Evolutionary conservation across 1,140 invertebrate species (phyloP).

Genomic region (Drosophila santomea): DNA sequence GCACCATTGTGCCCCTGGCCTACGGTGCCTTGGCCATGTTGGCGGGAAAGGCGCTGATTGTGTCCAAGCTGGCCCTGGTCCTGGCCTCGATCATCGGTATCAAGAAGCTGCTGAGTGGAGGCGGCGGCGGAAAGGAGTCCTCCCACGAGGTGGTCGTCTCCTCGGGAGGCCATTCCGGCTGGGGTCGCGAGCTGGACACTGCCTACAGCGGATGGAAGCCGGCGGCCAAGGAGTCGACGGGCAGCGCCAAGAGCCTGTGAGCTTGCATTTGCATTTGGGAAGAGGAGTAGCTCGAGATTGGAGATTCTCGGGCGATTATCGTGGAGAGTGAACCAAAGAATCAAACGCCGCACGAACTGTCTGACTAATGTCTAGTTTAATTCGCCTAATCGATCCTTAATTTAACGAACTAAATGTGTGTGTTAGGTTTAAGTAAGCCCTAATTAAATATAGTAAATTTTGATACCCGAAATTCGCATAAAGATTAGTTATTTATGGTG

Average conservation of each 20-base stretch:
- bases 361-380: conserved; percentile 78
- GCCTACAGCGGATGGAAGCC: conserved; percentile 88
- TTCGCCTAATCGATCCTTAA: conserved; percentile 56
- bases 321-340: conserved; percentile 69
- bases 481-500: background rate
- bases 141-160: conserved; percentile 90
- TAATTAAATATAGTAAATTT: conserved; percentile 78
- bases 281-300: conserved; percentile 4
- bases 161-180: conserved; percentile 88
- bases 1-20: conserved; percentile 91
- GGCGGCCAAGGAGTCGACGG: conserved; percentile 64
- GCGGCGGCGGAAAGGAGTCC: conserved; percentile 86
- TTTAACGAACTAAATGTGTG: conserved; percentile 78
- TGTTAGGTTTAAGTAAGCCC: conserved; percentile 79
- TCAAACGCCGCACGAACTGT: conserved; percentile 73
- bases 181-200: conserved; percentile 89
- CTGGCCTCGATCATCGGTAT: conserved; percentile 92
- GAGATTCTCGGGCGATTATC: conserved; percentile 1
- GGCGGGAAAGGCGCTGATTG: conserved; percentile 93
- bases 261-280: conserved; percentile 68
- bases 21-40: conserved; percentile 91
- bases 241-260: conserved; percentile 71
- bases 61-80: conserved; percentile 92
- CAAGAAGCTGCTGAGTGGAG: conserved; percentile 90
- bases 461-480: conserved; percentile 42